Evolutionary conservation across 2,888 invertebrate species (phyloP).

Genomic region (Drosophila borealis): DNA sequence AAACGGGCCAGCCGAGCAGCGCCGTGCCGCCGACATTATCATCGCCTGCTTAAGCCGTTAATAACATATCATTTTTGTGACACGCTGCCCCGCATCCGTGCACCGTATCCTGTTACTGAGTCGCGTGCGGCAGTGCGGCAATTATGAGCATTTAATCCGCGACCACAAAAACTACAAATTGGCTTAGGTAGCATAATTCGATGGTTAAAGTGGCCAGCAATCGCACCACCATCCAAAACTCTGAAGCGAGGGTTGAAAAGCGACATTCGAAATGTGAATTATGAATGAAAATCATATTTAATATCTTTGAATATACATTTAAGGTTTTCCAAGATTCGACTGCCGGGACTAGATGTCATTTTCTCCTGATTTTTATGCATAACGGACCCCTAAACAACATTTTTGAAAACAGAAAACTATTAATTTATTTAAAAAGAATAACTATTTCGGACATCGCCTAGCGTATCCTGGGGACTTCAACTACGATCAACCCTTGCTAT

Average conservation of each 20-base stretch:
- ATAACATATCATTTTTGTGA: conserved; percentile 68
- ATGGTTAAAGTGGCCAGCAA: conserved; percentile 64
- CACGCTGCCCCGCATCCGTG: conserved; percentile 38
- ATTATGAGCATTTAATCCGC: conserved; percentile 82
- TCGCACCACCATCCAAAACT: conserved; percentile 13
- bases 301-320: too few species aligned
- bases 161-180: conserved; percentile 76
- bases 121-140: conserved; percentile 64
- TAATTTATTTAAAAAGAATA: too few species aligned
- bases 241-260: conserved; percentile 35
- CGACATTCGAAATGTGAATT: background rate
- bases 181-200: conserved; percentile 50
- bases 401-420: too few species aligned
- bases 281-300: background rate
- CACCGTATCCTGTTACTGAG: conserved; percentile 63
- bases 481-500: too few species aligned
- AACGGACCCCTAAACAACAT: too few species aligned
- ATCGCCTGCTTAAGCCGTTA: conserved; percentile 64
- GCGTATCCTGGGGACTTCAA: too few species aligned
- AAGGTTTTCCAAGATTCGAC: too few species aligned
- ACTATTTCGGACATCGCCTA: too few species aligned
- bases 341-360: too few species aligned
- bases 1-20: background rate
- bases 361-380: too few species aligned
- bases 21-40: conserved; percentile 13